Base-by-base conservation (phyloP, 92 coral and sea anemone genomes). In the Parazoanthus atlanticus region DNA sequence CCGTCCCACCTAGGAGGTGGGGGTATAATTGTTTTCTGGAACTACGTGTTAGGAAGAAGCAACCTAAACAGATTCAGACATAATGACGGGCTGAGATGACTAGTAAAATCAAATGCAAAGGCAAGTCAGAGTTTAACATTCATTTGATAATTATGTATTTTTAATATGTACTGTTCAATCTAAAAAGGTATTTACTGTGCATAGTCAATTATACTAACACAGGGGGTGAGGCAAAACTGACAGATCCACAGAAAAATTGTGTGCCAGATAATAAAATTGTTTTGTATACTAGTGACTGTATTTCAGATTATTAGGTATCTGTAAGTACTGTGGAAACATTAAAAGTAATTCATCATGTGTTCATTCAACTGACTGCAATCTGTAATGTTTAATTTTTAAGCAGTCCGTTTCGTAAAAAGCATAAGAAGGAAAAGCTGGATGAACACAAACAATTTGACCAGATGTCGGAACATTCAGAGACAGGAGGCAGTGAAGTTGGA, bases 381-480 rank as follows among this genome's bases (percentile, higher is more conserved):
- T 76, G 3, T 17, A 17, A 38, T 58, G 29, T 38, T n/a, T 66
- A 0, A 3, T 29, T 28, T 29, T 29, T 67, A 26, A 41, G 56
- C 67, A 84, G 87, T 30, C 87, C 15, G n/a, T 76, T 36, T 15
- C 78, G 38, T 34, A 84, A 84, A 71, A 84, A 70, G 78, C 41
- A 84, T 43, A 70, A 30, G 78, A 84, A 70, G 40, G 87, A 69
- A 30, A 71, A 84, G 69, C 78, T 69, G 32, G 87, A 84, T 19
- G 87, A 84, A 84, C 31, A 30, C 52, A 74, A 34, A 84, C 86
- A 83, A 26, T n/a, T 40, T 65, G 86, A 83, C 71, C 76, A 83
- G 34, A 12, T 43, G 56, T 65, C 86, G 12, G 86, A 83, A 38
- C 76, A 83, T 41, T 83, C 86, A 3, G 76, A 69, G 54, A 83